phyloP scores from a whole-genome alignment of 2,113 vertebrate species.

The Hucho hucho region DNA sequence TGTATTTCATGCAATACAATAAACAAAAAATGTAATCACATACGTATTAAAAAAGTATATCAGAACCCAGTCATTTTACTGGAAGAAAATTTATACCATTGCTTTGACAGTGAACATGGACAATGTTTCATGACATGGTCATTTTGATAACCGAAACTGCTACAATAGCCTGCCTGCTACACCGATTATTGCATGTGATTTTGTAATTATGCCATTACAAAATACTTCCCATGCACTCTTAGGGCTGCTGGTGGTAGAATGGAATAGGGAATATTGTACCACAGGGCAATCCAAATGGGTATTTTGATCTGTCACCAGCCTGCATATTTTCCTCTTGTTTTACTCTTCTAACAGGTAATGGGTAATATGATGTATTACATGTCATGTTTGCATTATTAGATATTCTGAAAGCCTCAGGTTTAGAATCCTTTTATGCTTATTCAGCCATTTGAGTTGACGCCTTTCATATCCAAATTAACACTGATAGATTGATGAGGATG shows the following conservation, averaged over 20 bases:
- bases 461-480: slow-evolving; percentile 91
- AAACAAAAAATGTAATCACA: background rate
- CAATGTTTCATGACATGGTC: too few species aligned
- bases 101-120: too few species aligned
- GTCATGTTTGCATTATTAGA: slow-evolving; percentile 82
- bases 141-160: too few species aligned
- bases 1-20: background rate
- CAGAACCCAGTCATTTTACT: slow-evolving; percentile 25
- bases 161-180: too few species aligned
- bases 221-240: slow-evolving; percentile 21
- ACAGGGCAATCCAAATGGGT: slow-evolving; percentile 59
- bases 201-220: slow-evolving; percentile 32
- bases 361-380: slow-evolving; percentile 89
- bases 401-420: slow-evolving; percentile 71
- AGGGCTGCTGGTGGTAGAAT: slow-evolving; percentile 33
- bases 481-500: slow-evolving; percentile 80
- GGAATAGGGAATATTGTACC: slow-evolving; percentile 50
- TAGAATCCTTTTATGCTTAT: slow-evolving; percentile 84
- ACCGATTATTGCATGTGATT: slow-evolving; percentile 4
- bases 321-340: slow-evolving; percentile 64
- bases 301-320: slow-evolving; percentile 63
- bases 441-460: slow-evolving; percentile 91
- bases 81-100: background rate
- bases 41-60: background rate
- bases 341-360: slow-evolving; percentile 78